Percentiles rank a stretch among this genome's conserved stretches.
Evolutionary conservation across 2,113 vertebrate species (phyloP).

Genomic region (Phalacrocorax pelagicus): DNA sequence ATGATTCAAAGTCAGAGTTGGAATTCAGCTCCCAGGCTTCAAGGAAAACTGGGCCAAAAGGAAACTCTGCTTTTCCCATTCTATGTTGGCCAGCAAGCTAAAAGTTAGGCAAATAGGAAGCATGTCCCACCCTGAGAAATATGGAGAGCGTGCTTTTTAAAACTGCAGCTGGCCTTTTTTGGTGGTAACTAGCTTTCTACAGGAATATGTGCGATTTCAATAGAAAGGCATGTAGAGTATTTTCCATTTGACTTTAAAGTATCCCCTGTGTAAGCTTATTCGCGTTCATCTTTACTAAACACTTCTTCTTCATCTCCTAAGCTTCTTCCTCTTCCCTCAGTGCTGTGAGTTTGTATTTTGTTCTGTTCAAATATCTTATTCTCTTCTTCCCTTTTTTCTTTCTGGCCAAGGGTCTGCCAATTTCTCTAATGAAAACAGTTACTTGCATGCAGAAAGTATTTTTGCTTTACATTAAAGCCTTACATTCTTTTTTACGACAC

Average conservation of each 20-base stretch:
- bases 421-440: constrained; percentile 13
- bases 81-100: constrained; percentile 12
- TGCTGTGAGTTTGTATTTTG: not conserved
- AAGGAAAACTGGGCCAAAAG: constrained; percentile 46
- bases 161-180: constrained; percentile 27
- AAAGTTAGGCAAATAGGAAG: constrained; percentile 58
- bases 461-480: constrained; percentile 6
- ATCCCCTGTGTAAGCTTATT: not conserved
- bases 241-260: not conserved
- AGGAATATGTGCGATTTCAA: constrained; percentile 2
- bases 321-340: not conserved
- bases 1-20: constrained; percentile 46
- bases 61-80: constrained; percentile 63
- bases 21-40: constrained; percentile 62
- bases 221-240: constrained; percentile 13
- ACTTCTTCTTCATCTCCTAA: not conserved
- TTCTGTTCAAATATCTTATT: not conserved
- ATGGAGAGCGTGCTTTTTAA: not conserved
- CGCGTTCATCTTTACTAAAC: not conserved
- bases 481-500: not conserved
- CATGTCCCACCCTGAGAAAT: constrained; percentile 30
- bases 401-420: not conserved
- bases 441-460: not conserved
- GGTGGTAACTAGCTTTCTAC: not conserved
- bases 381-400: not conserved